phyloP scores from a whole-genome alignment of 2,888 invertebrate genomes.

The Danaus chrysippus region DNA sequence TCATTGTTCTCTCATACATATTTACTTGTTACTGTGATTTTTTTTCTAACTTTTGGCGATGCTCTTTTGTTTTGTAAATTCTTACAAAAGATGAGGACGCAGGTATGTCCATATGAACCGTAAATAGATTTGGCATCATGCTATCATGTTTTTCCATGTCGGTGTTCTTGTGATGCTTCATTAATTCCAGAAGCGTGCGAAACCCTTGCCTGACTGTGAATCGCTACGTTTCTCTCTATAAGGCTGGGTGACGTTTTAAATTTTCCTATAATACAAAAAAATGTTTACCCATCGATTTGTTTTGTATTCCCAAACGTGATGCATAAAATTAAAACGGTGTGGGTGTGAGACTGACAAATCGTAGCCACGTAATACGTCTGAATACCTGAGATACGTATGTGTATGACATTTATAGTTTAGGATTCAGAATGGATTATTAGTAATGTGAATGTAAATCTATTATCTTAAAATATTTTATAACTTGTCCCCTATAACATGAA shows the following conservation, averaged over 20 bases:
- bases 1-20: neutral
- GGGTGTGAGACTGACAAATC: constrained; percentile 49
- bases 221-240: too few species aligned
- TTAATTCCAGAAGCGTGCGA: too few species aligned
- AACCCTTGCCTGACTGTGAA: too few species aligned
- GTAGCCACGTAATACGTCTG: constrained; percentile 26
- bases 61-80: neutral
- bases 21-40: neutral
- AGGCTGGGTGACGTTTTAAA: too few species aligned
- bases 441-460: too few species aligned
- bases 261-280: too few species aligned
- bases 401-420: neutral
- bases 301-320: constrained; percentile 1
- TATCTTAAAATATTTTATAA: too few species aligned
- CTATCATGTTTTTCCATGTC: constrained; percentile 38
- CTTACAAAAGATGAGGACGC: neutral
- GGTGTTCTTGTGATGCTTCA: constrained; percentile 33
- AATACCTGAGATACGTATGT: neutral
- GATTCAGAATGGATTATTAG: neutral
- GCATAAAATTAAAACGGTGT: constrained; percentile 41
- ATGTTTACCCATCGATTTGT: too few species aligned
- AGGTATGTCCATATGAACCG: neutral
- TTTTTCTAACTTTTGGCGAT: neutral
- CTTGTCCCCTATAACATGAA: too few species aligned
- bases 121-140: constrained; percentile 38